Percentiles rank a stretch among this genome's conserved stretches.
phyloP scores from a whole-genome alignment of 2,888 invertebrate species.

The Villa cingulata region DNA sequence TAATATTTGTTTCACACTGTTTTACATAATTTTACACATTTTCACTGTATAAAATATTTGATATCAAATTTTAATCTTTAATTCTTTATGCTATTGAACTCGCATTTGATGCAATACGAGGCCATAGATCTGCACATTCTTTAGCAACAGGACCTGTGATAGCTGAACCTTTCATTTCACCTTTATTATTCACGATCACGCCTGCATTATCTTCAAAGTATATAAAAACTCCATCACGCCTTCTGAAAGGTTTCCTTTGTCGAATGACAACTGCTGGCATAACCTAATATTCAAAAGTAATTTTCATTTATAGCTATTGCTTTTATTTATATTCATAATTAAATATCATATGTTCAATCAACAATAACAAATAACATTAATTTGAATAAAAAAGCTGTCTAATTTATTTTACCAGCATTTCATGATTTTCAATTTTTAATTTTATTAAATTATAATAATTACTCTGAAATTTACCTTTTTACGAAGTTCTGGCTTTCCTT shows the following conservation, averaged over 20 bases:
- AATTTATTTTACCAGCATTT: too few relatives aligned
- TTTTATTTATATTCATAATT: not conserved
- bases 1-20: too few relatives aligned
- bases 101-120: conserved; percentile 98
- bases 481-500: conserved; percentile 98
- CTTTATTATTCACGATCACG: conserved; percentile 99
- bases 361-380: too few relatives aligned
- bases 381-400: too few relatives aligned
- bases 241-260: conserved; percentile 94
- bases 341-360: too few relatives aligned
- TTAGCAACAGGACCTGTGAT: conserved; percentile 99
- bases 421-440: too few relatives aligned
- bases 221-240: conserved; percentile 98
- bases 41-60: too few relatives aligned
- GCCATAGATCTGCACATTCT: conserved; percentile 99
- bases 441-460: too few relatives aligned
- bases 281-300: conserved; percentile 55
- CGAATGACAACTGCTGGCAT: conserved; percentile 99
- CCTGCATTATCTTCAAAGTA: conserved; percentile 99
- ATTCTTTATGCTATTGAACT: conserved; percentile 94
- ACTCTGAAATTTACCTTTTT: conserved; percentile 65
- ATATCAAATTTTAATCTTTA: too few relatives aligned
- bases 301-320: not conserved
- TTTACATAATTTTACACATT: too few relatives aligned
- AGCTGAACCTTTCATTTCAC: conserved; percentile 99